Evolutionary conservation across 2,797 vertebrate species (phyloP).

Genomic region (Anomalospiza imberbis): DNA sequence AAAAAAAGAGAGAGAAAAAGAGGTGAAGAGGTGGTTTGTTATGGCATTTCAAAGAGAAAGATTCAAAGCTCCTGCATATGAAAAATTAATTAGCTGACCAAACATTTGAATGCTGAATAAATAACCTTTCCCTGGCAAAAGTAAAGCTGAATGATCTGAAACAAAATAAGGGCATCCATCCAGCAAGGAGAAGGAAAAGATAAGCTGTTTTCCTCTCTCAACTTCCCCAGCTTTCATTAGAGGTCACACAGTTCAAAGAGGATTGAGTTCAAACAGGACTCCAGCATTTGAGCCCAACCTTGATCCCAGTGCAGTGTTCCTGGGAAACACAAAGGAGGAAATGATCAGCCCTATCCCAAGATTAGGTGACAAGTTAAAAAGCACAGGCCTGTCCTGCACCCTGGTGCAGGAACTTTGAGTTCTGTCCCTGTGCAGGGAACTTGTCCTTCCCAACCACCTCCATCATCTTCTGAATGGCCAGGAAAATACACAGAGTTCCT

Average conservation of each 20-base stretch:
- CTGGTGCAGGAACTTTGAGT: neutral
- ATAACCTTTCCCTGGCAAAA: conserved; percentile 27
- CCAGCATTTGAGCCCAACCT: neutral
- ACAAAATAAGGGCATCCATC: neutral
- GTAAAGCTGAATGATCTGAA: conserved; percentile 14
- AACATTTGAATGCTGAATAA: conserved; percentile 48
- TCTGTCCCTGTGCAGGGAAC: neutral
- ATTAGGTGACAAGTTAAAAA: neutral
- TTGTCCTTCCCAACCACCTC: neutral
- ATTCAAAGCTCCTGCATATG: neutral
- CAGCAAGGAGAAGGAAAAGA: conserved; percentile 38
- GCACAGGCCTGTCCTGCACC: neutral
- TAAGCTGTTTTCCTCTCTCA: conserved; percentile 8
- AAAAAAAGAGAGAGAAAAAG: no score
- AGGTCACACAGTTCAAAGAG: neutral
- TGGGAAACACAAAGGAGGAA: neutral
- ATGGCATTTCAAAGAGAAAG: conserved; percentile 24
- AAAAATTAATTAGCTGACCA: conserved; percentile 55
- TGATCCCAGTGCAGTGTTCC: neutral
- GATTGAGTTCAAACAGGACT: neutral
- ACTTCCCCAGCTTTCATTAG: neutral
- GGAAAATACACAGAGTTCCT: accelerated
- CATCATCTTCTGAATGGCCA: neutral
- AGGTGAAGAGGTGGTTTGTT: neutral
- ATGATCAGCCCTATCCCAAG: neutral